Evolutionary conservation across 1,140 invertebrate species (phyloP).

Genomic region (Zaprionus davidi): DNA sequence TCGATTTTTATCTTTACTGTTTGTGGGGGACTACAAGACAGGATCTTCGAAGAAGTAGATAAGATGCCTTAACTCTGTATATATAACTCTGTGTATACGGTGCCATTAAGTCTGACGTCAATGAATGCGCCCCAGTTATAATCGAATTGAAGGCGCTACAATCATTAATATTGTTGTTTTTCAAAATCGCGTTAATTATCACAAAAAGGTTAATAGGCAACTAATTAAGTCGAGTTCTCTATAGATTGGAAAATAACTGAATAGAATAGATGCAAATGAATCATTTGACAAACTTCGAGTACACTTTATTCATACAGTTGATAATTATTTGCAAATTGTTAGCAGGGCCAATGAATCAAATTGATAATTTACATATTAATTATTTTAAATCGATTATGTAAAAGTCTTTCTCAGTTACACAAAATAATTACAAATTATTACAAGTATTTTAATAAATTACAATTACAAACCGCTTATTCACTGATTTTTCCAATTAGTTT

Average conservation of each 20-base stretch:
- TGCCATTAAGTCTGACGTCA: neutral
- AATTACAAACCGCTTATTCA: neutral
- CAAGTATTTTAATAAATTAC: conserved; percentile 1
- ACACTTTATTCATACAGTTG: neutral
- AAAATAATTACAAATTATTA: conserved; percentile 9
- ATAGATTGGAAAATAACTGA: conserved; percentile 9
- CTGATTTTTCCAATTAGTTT: conserved; percentile 4
- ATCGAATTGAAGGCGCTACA: neutral
- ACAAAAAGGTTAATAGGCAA: conserved; percentile 1
- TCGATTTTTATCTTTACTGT: neutral
- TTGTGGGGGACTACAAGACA: neutral
- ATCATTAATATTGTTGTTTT: neutral
- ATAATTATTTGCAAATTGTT: neutral
- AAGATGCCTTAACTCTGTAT: neutral
- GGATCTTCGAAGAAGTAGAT: neutral
- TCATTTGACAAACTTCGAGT: neutral
- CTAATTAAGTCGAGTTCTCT: neutral
- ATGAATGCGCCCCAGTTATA: neutral
- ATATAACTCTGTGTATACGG: too few species aligned
- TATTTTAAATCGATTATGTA: neutral
- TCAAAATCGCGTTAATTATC: neutral
- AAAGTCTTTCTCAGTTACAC: neutral
- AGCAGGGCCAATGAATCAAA: neutral
- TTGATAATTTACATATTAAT: neutral
- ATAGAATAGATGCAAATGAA: conserved; percentile 1